Conservation (phyloP, 2,888 invertebrate genomes). For the Meiosimyza platycephala region DNA sequence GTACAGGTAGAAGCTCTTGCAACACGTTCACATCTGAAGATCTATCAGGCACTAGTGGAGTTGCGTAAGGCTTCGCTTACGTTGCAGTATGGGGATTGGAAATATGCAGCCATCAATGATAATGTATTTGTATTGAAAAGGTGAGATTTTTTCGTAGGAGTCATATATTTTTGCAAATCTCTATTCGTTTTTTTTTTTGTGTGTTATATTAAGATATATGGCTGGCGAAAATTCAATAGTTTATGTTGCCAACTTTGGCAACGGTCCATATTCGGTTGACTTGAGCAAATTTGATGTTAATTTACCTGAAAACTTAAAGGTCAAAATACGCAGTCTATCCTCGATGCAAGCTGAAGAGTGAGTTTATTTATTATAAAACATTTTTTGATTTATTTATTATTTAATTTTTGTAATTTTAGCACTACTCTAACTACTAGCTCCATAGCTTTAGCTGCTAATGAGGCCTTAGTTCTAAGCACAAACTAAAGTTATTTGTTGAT, state of each 20-base stretch:
- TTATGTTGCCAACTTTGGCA: slow-evolving; percentile 55
- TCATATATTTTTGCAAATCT: not conserved
- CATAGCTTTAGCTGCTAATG: slow-evolving; percentile 38
- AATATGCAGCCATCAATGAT: slow-evolving; percentile 54
- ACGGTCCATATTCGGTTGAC: slow-evolving; percentile 43
- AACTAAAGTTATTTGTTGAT: slow-evolving; percentile 2
- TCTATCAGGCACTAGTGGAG: slow-evolving; percentile 70
- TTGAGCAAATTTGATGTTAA: slow-evolving; percentile 45
- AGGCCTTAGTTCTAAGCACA: slow-evolving; percentile 42
- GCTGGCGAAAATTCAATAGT: slow-evolving; percentile 47
- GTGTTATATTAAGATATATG: slow-evolving; percentile 32
- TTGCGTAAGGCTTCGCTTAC: slow-evolving; percentile 59
- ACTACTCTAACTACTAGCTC: not conserved
- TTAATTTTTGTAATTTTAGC: not conserved
- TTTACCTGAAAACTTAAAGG: slow-evolving; percentile 41
- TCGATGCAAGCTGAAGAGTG: slow-evolving; percentile 39
- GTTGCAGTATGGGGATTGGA: slow-evolving; percentile 54
- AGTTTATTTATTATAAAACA: not conserved
- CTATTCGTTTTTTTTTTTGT: not conserved
- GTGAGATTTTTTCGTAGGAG: slow-evolving; percentile 43
- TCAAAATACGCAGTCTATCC: slow-evolving; percentile 42
- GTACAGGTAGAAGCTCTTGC: slow-evolving; percentile 68
- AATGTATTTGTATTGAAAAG: slow-evolving; percentile 57
- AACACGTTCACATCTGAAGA: slow-evolving; percentile 70
- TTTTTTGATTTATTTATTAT: not conserved